Evolutionary conservation across 2,888 invertebrate genomes (phyloP), one percentile per base, ranked within the genome.

Genomic region (Caenorhabditis auriculariae): DNA sequence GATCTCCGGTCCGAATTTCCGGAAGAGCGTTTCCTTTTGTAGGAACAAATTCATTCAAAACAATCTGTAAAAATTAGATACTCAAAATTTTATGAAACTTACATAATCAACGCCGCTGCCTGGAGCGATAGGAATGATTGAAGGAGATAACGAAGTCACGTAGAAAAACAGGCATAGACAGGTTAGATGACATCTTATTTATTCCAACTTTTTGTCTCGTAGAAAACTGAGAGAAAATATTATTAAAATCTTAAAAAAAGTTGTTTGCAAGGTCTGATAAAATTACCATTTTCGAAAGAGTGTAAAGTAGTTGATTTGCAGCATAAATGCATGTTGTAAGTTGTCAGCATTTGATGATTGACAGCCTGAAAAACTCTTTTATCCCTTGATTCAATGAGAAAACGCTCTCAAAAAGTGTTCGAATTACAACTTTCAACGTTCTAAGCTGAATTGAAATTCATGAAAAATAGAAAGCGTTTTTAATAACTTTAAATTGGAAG

Each of bases 181-280:
- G 37, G 24, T 74, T 71, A 4, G 66, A 65, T 9, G 72, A 72
- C 67, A 69, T 64, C 51, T 74, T 74, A 59, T 74, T 74, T 49
- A 74, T 74, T 17, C 69, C 72, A 12, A 74, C 74, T 55, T 73
- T n/a, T 74, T 12, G 74, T 73, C 42, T 74, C 74, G 48, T 74
- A 74, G 47, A 74, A 74, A 7, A 74, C 74, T 74, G 38, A 52
- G 69, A 44, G 1, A 24, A 35, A 6, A 28, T 12, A n/a, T 23
- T 15, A n/a, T 23, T 7, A 15, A 17, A 26, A 3, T 23, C 12
- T n/a, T n/a, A n/a, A n/a, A n/a, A n/a, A n/a, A n/a, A n/a, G n/a
- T n/a, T 6, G 35, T 12, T 17, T 4, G 3, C 4, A 15, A 38
- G 12, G 44, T n/a, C 21, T 32, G 3, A 27, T 12, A 27, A n/a